These are phyloP conservation scores for Pseudachorutes palmiensis DNA, from an alignment of 1,140 invertebrate genomes.

Conservation along the genomic window DNA sequence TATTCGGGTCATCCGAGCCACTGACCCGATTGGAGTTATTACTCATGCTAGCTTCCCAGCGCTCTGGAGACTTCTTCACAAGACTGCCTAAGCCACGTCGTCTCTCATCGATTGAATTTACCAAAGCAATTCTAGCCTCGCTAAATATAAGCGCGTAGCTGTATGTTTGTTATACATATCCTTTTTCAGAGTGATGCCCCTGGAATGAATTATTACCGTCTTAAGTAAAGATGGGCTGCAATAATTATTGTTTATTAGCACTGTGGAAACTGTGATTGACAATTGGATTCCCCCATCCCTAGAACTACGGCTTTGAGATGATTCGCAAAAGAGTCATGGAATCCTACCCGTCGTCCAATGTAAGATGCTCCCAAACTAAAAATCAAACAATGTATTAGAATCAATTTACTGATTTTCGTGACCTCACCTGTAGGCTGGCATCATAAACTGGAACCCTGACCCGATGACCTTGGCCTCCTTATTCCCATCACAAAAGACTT, in stretches of 20 bases:
- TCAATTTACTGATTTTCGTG: not conserved
- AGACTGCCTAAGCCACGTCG: not conserved
- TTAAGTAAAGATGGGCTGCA: too few species aligned
- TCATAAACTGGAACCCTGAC: slow-evolving; percentile 28
- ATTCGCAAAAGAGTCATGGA: slow-evolving; percentile 24
- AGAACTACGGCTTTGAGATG: slow-evolving; percentile 27
- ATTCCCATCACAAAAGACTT: slow-evolving; percentile 35
- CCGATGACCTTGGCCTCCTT: slow-evolving; percentile 26
- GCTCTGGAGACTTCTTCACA: not conserved
- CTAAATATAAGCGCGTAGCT: too few species aligned
- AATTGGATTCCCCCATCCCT: slow-evolving; percentile 31
- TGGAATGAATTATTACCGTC: too few species aligned
- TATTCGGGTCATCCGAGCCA: not conserved
- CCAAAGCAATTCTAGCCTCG: too few species aligned
- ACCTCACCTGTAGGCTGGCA: slow-evolving; percentile 30
- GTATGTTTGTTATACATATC: too few species aligned
- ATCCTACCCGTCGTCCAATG: slow-evolving; percentile 28
- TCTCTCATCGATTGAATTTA: too few species aligned
- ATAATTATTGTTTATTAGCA: slow-evolving; percentile 23
- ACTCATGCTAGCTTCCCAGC: not conserved
- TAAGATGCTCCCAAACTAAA: slow-evolving; percentile 31
- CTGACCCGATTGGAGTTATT: not conserved
- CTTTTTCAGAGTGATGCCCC: too few species aligned
- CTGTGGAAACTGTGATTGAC: slow-evolving; percentile 27
- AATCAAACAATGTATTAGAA: not conserved